Conservation (phyloP, 2,113 vertebrate species). For the Ranitomeya variabilis region DNA sequence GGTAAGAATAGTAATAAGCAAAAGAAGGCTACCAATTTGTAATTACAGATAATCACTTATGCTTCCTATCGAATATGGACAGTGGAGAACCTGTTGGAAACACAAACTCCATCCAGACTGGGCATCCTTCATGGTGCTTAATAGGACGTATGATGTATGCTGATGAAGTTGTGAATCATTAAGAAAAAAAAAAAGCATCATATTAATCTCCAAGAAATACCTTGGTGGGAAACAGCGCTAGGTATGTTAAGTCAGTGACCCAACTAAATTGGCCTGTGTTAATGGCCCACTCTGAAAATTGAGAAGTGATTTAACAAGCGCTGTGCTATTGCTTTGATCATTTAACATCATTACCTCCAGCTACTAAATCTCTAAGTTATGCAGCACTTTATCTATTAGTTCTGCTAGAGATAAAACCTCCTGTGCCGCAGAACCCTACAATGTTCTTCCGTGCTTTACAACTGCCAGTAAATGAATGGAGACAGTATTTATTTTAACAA, state of each 20-base stretch:
- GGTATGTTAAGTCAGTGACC: conserved; percentile 58
- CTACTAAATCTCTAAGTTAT: conserved; percentile 56
- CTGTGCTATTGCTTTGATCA: conserved; percentile 41
- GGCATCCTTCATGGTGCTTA: not conserved
- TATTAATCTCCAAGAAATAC: conserved; percentile 42
- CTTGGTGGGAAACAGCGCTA: conserved; percentile 50
- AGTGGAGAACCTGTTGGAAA: not conserved
- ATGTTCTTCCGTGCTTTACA: conserved; percentile 20
- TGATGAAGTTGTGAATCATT: conserved; percentile 48
- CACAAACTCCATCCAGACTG: not conserved
- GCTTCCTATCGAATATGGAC: not conserved
- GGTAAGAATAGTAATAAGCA: no score
- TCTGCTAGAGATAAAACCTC: conserved; percentile 36
- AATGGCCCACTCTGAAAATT: conserved; percentile 41
- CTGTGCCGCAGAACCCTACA: conserved; percentile 27
- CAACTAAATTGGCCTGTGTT: conserved; percentile 30
- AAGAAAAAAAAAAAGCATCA: conserved; percentile 21
- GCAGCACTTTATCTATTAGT: conserved; percentile 52
- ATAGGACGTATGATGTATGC: not conserved
- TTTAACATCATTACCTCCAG: conserved; percentile 53
- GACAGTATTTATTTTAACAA: conserved; percentile 56
- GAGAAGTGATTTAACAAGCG: conserved; percentile 55
- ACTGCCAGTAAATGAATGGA: conserved; percentile 7
- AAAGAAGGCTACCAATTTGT: no score
- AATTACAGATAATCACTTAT: not conserved